Conservation (phyloP, 30 jellyfish, hydroid and myxozoan genomes). For the Hydra vulgaris region DNA sequence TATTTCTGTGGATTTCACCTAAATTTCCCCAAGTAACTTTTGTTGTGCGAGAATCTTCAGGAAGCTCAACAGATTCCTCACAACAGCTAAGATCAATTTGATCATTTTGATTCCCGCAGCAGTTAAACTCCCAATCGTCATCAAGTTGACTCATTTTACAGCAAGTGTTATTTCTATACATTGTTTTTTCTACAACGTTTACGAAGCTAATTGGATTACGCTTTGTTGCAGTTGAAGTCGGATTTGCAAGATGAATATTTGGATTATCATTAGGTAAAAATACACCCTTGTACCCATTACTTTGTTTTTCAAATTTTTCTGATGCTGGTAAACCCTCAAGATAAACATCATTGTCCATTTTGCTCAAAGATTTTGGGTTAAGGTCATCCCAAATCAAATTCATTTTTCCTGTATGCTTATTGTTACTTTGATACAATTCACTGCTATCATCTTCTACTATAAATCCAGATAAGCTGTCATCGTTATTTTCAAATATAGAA, state of each 20-base stretch:
- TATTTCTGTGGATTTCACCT: neutral
- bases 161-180: slow-evolving; percentile 10
- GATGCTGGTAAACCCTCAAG: neutral
- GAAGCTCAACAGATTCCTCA: slow-evolving; percentile 20
- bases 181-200: slow-evolving; percentile 14
- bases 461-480: neutral
- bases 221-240: neutral
- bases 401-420: neutral
- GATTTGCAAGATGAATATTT: neutral
- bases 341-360: neutral
- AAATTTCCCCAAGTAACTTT: slow-evolving; percentile 21
- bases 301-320: neutral
- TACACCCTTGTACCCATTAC: neutral
- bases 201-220: slow-evolving; percentile 13
- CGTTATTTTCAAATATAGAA: neutral
- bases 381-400: neutral
- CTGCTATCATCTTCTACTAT: neutral
- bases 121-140: slow-evolving; percentile 23
- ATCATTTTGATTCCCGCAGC: slow-evolving; percentile 20
- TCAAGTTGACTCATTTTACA: slow-evolving; percentile 20
- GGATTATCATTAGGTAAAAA: neutral
- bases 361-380: neutral
- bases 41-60: slow-evolving; percentile 23
- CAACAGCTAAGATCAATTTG: slow-evolving; percentile 14
- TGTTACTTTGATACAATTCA: neutral